Evolutionary conservation across 2,113 vertebrate species (phyloP), one percentile per base, ranked within the genome.

Genomic region (Vireo altiloquus): DNA sequence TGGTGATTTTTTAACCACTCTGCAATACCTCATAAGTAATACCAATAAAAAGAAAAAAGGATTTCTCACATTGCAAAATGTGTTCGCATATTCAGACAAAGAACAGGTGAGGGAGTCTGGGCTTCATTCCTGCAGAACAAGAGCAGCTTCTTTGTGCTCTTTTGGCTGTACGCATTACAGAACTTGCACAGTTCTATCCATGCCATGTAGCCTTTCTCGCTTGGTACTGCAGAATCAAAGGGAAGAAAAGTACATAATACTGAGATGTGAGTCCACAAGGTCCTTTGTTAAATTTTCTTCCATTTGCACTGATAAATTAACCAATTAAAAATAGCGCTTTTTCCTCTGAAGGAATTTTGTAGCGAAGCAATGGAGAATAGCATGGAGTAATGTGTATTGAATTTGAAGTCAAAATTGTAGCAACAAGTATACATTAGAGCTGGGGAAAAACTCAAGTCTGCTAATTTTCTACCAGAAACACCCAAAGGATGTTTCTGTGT

Each of bases 241-340:
- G 80, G 92, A 96, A 66, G 66, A 54, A 87, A 88, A 74, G 46
- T 82, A 92, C 83, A 64, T 86, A 94, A 94, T 82, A 87, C 7
- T 54, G 64, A 92, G 89, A 66, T 78, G 75, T 78, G 61, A 91
- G 47, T 84, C 53, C 13, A 53, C 21, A 56, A 94, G 33, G 30
- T 54, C 13, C 33, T 87, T 78, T 6, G 2, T 56, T 87, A 87
- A 82, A 80, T 96, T 94, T 95, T 79, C 50, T 96, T 97, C 57
- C 44, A 57, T 87, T 96, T 87, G 42, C 15, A 19, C 56, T 95
- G 74, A 89, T 89, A 96, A 97, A 96, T 93, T 87, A 96, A 40
- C 82, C 87, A 94, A 94, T 96, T 97, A 96, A 96, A 95, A 97
- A 96, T 60, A 89, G 84, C n/a, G 14, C 1, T 47, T 94, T 94